Evolutionary conservation across 2,113 vertebrate genomes (phyloP).

Genomic region (Lophochroa leadbeateri): DNA sequence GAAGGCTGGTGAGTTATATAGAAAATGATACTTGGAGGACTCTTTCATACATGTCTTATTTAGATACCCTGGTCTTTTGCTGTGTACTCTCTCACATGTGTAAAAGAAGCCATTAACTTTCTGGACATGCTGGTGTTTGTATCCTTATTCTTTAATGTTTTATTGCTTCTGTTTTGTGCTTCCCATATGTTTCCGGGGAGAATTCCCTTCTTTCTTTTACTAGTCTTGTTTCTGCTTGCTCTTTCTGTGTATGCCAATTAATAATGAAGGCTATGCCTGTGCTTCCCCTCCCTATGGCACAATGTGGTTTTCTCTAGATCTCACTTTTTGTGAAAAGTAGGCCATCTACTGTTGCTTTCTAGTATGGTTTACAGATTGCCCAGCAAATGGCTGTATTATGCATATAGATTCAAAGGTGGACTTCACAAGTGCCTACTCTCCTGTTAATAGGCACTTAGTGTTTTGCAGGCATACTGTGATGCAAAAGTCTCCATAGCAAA

Average conservation of each 20-base stretch:
- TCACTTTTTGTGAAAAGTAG: slow-evolving; percentile 76
- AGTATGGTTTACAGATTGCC: slow-evolving; percentile 59
- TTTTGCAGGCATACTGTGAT: neutral
- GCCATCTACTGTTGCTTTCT: slow-evolving; percentile 79
- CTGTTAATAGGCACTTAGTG: neutral
- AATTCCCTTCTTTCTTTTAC: slow-evolving; percentile 43
- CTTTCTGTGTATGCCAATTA: slow-evolving; percentile 23
- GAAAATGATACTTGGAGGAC: slow-evolving; percentile 60
- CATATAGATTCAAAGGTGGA: neutral
- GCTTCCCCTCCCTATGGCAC: slow-evolving; percentile 32
- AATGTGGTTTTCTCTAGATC: slow-evolving; percentile 17
- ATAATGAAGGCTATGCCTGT: slow-evolving; percentile 40
- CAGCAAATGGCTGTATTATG: neutral
- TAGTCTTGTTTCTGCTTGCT: slow-evolving; percentile 45
- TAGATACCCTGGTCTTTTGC: neutral
- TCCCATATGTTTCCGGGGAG: slow-evolving; percentile 55
- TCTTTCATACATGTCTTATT: slow-evolving; percentile 33
- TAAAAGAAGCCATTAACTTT: slow-evolving; percentile 53
- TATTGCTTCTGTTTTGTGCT: slow-evolving; percentile 47
- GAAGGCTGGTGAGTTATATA: slow-evolving; percentile 42
- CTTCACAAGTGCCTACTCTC: neutral
- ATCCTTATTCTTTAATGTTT: slow-evolving; percentile 55
- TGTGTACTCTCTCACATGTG: neutral
- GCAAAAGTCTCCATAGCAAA: neutral
- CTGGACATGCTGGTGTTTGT: slow-evolving; percentile 49